Conservation (phyloP, 2,113 vertebrate species). For the Bucco capensis region DNA sequence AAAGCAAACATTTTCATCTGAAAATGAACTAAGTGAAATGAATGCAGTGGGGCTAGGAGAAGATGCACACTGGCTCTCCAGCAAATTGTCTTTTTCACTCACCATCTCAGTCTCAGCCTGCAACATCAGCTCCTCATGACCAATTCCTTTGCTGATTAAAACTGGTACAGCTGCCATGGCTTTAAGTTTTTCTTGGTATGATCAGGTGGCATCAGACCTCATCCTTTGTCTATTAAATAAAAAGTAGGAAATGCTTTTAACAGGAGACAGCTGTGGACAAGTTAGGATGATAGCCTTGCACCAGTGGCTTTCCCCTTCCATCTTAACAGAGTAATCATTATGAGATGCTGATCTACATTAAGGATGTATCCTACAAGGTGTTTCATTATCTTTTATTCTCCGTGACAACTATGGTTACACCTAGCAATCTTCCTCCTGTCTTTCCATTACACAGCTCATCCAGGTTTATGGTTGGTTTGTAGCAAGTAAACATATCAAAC, state of each 20-base stretch:
- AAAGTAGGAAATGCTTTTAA: neutral
- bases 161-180: neutral
- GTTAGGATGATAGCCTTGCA: accelerated
- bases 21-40: neutral
- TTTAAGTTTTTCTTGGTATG: neutral
- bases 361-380: neutral
- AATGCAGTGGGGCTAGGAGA: neutral
- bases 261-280: neutral
- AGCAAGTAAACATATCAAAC: neutral
- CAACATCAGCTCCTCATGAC: neutral
- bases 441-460: neutral
- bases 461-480: neutral
- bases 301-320: neutral
- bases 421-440: neutral
- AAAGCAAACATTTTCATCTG: neutral
- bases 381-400: neutral
- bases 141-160: neutral
- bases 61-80: neutral
- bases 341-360: neutral
- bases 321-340: neutral
- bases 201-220: neutral
- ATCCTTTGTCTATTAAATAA: neutral
- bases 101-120: neutral
- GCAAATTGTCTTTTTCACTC: neutral
- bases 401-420: neutral